Percentiles rank a stretch among this genome's conserved stretches.
These are phyloP conservation scores for Euura saliciscinereae DNA, from an alignment of 1,140 invertebrate genomes.

Conservation along the genomic window DNA sequence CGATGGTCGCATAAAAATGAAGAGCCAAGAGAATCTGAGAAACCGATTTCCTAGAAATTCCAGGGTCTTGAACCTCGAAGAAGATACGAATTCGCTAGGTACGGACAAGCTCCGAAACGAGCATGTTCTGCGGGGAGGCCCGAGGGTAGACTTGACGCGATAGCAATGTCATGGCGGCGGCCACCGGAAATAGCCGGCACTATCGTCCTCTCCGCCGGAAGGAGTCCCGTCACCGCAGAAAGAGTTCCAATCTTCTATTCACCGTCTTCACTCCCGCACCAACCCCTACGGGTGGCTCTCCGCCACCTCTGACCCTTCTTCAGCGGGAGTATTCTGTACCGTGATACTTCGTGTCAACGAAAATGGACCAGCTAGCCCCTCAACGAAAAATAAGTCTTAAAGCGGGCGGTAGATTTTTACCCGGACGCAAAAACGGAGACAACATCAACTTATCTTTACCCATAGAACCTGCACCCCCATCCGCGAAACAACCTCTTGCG, in stretches of 20 bases:
- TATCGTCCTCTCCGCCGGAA: conserved; percentile 57
- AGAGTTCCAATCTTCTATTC: conserved; percentile 61
- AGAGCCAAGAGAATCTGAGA: too few relatives aligned
- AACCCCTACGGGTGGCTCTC: conserved; percentile 17
- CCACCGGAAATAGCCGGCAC: conserved; percentile 59
- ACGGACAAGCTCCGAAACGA: not conserved
- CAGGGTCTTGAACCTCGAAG: too few relatives aligned
- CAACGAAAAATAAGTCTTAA: not conserved
- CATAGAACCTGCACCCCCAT: not conserved
- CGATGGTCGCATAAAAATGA: too few relatives aligned
- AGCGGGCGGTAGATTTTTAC: not conserved
- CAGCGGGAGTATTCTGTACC: not conserved
- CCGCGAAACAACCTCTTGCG: not conserved
- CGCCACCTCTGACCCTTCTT: conserved; percentile 23
- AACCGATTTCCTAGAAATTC: too few relatives aligned
- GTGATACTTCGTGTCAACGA: conserved; percentile 3
- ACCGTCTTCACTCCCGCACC: conserved; percentile 17
- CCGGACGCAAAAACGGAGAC: conserved; percentile 1
- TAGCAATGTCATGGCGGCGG: conserved; percentile 53
- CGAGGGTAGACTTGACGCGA: conserved; percentile 30
- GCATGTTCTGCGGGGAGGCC: not conserved
- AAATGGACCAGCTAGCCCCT: not conserved
- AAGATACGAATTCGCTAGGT: too few relatives aligned
- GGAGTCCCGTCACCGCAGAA: conserved; percentile 53
- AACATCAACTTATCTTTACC: conserved; percentile 1